Evolutionary conservation across 1,140 invertebrate species (phyloP).

Genomic region (Pachypeltis micranthus): DNA sequence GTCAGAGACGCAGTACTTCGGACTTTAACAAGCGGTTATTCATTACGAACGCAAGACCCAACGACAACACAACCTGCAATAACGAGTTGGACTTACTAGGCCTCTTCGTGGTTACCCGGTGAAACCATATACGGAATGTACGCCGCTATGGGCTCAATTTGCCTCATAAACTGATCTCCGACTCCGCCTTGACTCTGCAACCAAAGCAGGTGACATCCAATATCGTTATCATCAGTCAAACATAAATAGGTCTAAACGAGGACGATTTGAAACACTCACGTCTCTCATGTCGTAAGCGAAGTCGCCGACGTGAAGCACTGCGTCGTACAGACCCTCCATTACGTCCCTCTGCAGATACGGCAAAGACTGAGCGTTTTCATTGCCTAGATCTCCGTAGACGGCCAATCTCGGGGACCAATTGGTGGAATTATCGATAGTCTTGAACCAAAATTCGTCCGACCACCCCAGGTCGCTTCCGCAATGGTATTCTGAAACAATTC

Average conservation of each 20-base stretch:
- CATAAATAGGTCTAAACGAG: background rate
- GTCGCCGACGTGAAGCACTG: constrained; percentile 86
- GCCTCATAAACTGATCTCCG: constrained; percentile 83
- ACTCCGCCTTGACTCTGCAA: constrained; percentile 53
- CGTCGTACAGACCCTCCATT: constrained; percentile 67
- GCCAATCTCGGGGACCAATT: constrained; percentile 68
- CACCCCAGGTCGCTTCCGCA: constrained; percentile 67
- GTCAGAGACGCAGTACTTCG: too few relatives aligned
- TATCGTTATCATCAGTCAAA: background rate
- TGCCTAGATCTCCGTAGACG: constrained; percentile 86
- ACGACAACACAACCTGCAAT: too few relatives aligned
- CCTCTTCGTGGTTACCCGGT: constrained; percentile 81
- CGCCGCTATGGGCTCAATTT: constrained; percentile 75
- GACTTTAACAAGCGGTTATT: too few relatives aligned
- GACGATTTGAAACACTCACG: constrained; percentile 35
- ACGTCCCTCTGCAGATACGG: constrained; percentile 68
- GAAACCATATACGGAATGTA: constrained; percentile 86
- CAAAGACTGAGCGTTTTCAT: constrained; percentile 75
- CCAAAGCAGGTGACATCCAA: constrained; percentile 6
- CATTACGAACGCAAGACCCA: too few relatives aligned
- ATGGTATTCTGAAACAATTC: constrained; percentile 54
- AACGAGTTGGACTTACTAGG: constrained; percentile 66
- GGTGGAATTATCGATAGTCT: constrained; percentile 45
- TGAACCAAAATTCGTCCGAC: constrained; percentile 66
- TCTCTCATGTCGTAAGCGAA: constrained; percentile 92